A percentile compares a stretch with the other conserved stretches of the same genome.
phyloP scores from a whole-genome alignment of 2,113 vertebrate genomes.

The Heptranchias perlo region DNA sequence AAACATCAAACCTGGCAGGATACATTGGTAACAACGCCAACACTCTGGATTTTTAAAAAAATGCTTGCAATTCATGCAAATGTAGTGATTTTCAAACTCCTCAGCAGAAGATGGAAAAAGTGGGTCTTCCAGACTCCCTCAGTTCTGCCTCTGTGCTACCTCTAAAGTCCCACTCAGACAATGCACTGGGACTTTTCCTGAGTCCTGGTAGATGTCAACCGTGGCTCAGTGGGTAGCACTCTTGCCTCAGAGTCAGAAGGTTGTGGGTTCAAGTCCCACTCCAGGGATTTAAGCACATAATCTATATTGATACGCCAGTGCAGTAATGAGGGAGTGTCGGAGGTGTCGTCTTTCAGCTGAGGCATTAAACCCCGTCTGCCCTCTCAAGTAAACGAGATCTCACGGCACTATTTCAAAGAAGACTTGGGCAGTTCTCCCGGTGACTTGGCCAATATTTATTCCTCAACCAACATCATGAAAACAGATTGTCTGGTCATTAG shows the following conservation, averaged over 20 bases:
- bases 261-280: not conserved
- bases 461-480: not conserved
- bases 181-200: not conserved
- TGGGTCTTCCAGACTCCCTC: not conserved
- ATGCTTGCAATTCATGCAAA: not conserved
- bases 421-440: too few relatives aligned
- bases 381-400: not conserved
- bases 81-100: not conserved
- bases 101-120: not conserved
- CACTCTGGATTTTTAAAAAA: not conserved
- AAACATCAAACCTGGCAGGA: not conserved
- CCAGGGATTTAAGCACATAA: not conserved
- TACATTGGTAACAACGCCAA: not conserved
- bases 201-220: not conserved
- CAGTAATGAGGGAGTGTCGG: not conserved
- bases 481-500: not conserved
- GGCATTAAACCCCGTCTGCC: not conserved
- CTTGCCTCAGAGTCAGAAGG: not conserved
- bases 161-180: not conserved
- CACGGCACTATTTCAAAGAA: not conserved
- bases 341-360: not conserved
- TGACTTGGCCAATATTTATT: not conserved
- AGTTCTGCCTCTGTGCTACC: not conserved
- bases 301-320: not conserved
- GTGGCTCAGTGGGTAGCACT: not conserved